Evolutionary conservation across 2,797 vertebrate species (phyloP), one percentile per base, ranked within the genome.

Genomic region (Anniella stebbinsi): DNA sequence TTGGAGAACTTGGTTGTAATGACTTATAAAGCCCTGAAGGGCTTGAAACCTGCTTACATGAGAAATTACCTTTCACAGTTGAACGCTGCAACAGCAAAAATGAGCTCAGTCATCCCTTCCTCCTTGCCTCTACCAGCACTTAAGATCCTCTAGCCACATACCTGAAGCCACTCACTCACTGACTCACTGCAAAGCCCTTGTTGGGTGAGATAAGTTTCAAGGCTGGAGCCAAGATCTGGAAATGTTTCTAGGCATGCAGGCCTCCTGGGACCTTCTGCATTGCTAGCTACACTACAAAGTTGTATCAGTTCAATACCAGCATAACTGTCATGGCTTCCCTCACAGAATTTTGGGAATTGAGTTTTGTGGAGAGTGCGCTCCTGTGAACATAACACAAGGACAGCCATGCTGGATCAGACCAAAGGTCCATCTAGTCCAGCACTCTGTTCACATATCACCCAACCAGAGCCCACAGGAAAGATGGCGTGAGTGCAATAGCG

Each of bases 41-140:
- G 86, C 17, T 89, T 66, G 81, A 89, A 73, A 88, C 41, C 70
- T 83, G 88, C 88, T 90, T 92, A 86, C 87, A 51, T 86, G 88
- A 84, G 94, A 91, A 94, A 75, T 92, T 85, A n/a, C 76, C 93
- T 93, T 51, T 60, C 54, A 89, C 91, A 81, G 63, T 88, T 87
- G 73, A 84, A 77, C 38, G 87, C 33, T 2, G 33, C 94, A 6
- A 8, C 69, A 73, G 84, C 69, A 87, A 81, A 86, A 90, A 84
- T 91, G 89, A 93, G 82, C 80, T 83, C 87, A 87, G 25, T 66
- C 72, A 66, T 76, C 72, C 57, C 66, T 77, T 51, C 41, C 23
- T 23, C 57, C 5, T 67, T 51, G 45, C 88, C 63, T 17, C 33
- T 77, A 77, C 60, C 57, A 28, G 9, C 60, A 8, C 69, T 76